A percentile compares a stretch with the other conserved stretches of the same genome.
phyloP scores from a whole-genome alignment of 2,797 vertebrate genomes.

The Artibeus lituratus region DNA sequence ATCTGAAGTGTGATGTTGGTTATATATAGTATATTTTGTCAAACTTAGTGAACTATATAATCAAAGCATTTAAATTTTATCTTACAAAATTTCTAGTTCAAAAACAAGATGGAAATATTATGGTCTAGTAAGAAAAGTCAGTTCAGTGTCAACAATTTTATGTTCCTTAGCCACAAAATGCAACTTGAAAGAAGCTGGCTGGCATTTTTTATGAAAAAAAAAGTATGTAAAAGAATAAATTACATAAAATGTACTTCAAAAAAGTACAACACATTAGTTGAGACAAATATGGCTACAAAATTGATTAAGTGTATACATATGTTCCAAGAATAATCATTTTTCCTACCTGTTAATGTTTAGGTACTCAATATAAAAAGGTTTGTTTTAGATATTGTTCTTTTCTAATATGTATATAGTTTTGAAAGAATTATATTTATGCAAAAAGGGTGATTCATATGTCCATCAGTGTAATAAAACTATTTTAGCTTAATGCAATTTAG shows the following conservation, averaged over 20 bases:
- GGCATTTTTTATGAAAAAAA: not conserved
- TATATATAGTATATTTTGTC: not conserved
- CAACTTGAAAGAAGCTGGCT: not conserved
- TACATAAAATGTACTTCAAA: not conserved
- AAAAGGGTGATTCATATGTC: not conserved
- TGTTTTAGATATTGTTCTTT: not conserved
- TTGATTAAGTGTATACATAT: not conserved
- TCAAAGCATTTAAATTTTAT: not conserved
- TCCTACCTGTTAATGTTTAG: not conserved
- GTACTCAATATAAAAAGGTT: not conserved
- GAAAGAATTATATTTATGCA: not conserved
- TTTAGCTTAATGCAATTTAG: not conserved
- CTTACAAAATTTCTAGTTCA: not conserved
- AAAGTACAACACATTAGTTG: not conserved
- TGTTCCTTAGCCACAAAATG: not conserved
- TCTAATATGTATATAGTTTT: not conserved
- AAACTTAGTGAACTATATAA: not conserved
- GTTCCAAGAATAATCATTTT: not conserved
- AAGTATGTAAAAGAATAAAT: not conserved
- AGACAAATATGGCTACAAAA: not conserved
- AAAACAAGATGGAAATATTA: not conserved
- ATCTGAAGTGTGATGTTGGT: not conserved
- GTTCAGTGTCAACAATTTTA: not conserved
- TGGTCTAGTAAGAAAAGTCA: not conserved
- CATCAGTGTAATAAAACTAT: not conserved